Evolutionary conservation across 2,888 invertebrate species (phyloP), one percentile per base, ranked within the genome.

Genomic region (Drepana falcataria): DNA sequence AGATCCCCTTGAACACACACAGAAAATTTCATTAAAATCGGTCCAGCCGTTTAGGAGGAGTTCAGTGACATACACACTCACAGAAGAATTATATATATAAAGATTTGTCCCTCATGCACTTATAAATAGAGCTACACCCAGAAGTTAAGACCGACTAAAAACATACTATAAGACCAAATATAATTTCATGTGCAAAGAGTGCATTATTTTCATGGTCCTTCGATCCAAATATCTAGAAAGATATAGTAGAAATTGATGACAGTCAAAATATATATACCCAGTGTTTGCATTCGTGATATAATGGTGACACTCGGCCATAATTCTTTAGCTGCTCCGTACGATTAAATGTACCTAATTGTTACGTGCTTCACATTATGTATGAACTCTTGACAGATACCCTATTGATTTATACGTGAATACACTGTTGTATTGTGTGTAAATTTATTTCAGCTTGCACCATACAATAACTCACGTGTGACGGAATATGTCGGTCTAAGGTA

Each of bases 381-480:
- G 51, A 51, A 34, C 41, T 33, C 6, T 21, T 40, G 51, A 40
- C 51, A 40, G 33, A 35, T 1, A 4, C 21, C 5, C 1, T 41
- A 34, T 51, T 33, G 5, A 51, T 34, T 33, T 40, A 51, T 6
- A 41, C 40, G 40, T 9, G 33, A 33, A 40, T 40, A 49, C 7
- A 51, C 40, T 35, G 41, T 21, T 40, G 37, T 40, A 40, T 51
- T 51, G 51, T 51, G 51, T 51, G 51, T 40, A 40, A 51, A 51
- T 51, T 51, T 49, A 35, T 21, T 49, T 49, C 37, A 35, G 5
- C 37, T n/a, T 35, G 21, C 21, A 35, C 49, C 49, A 49, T 0
- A 9, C 49, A 49, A 49, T 49, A 49, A 49, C 35, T 51, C 34
- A 51, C 51, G 7, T 37, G 41, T 41, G 51, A 34, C 51, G 9